Evolutionary conservation across 2,888 invertebrate genomes (phyloP).

Genomic region (Papilio gigon): DNA sequence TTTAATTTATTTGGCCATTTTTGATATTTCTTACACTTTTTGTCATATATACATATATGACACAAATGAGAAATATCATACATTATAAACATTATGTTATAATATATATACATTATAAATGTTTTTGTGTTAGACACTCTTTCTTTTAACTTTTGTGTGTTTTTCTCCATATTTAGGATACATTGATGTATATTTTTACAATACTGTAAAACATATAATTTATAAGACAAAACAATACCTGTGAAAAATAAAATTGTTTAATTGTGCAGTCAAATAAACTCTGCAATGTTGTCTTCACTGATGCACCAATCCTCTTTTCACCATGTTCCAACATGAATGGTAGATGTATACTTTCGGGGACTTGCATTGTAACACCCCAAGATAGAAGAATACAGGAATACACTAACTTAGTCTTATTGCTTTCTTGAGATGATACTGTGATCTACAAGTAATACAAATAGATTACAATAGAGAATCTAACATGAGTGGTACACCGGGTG

Average conservation of each 20-base stretch:
- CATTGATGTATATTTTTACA: too few relatives aligned
- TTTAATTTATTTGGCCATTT: too few relatives aligned
- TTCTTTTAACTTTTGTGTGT: too few relatives aligned
- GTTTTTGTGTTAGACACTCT: too few relatives aligned
- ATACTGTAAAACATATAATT: too few relatives aligned
- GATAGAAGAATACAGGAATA: constrained; percentile 69
- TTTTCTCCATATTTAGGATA: too few relatives aligned
- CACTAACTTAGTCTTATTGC: constrained; percentile 56
- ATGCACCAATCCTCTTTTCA: constrained; percentile 60
- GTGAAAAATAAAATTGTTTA: constrained; percentile 67
- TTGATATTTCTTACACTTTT: too few relatives aligned
- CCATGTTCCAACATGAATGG: constrained; percentile 77
- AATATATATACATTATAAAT: too few relatives aligned
- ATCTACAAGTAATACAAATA: constrained; percentile 55
- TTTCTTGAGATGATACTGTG: constrained; percentile 59
- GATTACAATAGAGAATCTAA: neutral
- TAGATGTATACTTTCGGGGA: constrained; percentile 63
- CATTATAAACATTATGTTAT: too few relatives aligned
- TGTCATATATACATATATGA: too few relatives aligned
- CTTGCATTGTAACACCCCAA: constrained; percentile 63
- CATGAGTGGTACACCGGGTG: neutral
- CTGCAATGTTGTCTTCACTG: constrained; percentile 66
- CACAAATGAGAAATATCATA: too few relatives aligned
- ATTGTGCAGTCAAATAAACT: constrained; percentile 77
- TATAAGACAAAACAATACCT: constrained; percentile 61